These are phyloP conservation scores for Procambarus clarkii DNA, from an alignment of 1,140 invertebrate species.

Conservation along the genomic window DNA sequence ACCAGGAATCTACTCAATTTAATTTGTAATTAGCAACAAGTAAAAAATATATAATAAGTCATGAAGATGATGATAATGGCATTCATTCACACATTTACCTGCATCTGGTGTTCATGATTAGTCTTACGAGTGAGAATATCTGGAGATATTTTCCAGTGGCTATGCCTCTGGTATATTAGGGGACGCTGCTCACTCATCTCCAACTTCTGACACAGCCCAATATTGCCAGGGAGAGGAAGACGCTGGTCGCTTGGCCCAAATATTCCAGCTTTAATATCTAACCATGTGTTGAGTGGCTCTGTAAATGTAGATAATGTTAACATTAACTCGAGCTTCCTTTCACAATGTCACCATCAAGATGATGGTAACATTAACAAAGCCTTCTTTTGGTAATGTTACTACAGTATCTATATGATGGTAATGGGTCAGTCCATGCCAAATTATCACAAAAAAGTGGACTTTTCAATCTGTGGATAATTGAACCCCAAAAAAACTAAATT, in stretches of 20 bases:
- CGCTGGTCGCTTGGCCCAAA: slow-evolving; percentile 78
- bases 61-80: no score
- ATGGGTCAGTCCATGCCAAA: no score
- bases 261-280: slow-evolving; percentile 57
- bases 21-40: no score
- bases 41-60: no score
- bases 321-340: background rate
- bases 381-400: no score
- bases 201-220: slow-evolving; percentile 79
- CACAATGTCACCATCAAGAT: no score
- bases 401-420: no score
- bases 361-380: no score
- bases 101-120: slow-evolving; percentile 52
- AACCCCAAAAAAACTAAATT: no score
- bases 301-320: background rate
- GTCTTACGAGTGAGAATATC: slow-evolving; percentile 42
- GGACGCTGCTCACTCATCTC: background rate
- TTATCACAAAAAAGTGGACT: no score
- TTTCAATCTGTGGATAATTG: no score
- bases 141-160: background rate
- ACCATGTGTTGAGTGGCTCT: slow-evolving; percentile 48
- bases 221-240: slow-evolving; percentile 83
- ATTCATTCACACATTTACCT: background rate
- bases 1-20: no score
- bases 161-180: background rate